phyloP scores from a whole-genome alignment of 2,113 vertebrate species.

The Macroglossus sobrinus region DNA sequence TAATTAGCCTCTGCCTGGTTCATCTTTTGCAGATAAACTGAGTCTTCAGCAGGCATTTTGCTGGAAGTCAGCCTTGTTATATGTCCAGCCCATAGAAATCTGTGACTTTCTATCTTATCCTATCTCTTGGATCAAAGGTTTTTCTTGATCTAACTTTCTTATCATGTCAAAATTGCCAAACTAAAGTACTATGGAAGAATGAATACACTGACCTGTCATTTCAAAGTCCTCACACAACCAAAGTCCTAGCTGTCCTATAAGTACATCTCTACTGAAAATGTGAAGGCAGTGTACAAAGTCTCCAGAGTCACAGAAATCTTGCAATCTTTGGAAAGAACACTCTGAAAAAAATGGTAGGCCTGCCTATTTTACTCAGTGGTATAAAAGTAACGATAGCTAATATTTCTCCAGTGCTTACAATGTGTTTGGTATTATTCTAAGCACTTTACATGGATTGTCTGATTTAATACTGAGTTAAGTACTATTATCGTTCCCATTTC shows the following conservation, averaged over 20 bases:
- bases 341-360: background rate
- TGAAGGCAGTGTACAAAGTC: background rate
- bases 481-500: background rate
- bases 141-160: conserved; percentile 68
- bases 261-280: background rate
- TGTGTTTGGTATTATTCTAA: background rate
- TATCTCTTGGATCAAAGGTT: conserved; percentile 61
- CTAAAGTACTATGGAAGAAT: conserved; percentile 61
- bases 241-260: conserved; percentile 30
- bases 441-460: background rate
- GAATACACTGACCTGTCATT: conserved; percentile 61
- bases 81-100: background rate
- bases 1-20: conserved; percentile 57
- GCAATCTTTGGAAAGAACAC: background rate
- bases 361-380: background rate
- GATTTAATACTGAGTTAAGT: background rate
- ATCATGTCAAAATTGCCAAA: conserved; percentile 66
- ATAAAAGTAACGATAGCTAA: background rate
- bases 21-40: conserved; percentile 70
- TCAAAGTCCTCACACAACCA: conserved; percentile 47
- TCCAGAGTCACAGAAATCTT: background rate
- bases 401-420: background rate
- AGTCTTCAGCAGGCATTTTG: conserved; percentile 63
- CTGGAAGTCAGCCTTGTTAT: conserved; percentile 40
- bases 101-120: conserved; percentile 63